These are phyloP conservation scores for Percopsis transmontana DNA, from an alignment of 2,113 vertebrate genomes.

Conservation along the genomic window DNA sequence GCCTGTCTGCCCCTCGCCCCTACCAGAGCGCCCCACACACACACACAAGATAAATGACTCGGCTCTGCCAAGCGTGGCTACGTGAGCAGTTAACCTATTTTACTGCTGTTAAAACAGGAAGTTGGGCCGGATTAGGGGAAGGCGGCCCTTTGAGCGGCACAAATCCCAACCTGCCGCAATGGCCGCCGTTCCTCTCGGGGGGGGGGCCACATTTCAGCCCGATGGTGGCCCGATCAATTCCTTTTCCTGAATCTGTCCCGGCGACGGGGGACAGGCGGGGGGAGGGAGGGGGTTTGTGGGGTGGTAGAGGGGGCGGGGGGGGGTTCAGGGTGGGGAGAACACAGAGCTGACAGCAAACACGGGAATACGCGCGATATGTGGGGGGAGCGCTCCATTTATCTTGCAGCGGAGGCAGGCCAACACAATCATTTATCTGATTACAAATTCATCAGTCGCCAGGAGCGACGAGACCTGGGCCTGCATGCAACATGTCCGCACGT, in stretches of 20 bases:
- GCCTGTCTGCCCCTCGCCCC: conserved; percentile 24
- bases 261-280: background rate
- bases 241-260: conserved; percentile 45
- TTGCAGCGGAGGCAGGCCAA: conserved; percentile 26
- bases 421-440: conserved; percentile 44
- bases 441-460: conserved; percentile 32
- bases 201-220: conserved; percentile 34
- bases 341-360: background rate
- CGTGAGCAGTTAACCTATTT: conserved; percentile 32
- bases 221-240: conserved; percentile 63
- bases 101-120: conserved; percentile 32
- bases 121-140: conserved; percentile 24
- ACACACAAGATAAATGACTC: conserved; percentile 53
- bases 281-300: conserved; percentile 16
- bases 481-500: conserved; percentile 26
- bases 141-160: conserved; percentile 41
- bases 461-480: conserved; percentile 14
- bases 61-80: conserved; percentile 27
- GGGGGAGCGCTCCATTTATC: conserved; percentile 33
- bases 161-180: conserved; percentile 41
- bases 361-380: conserved; percentile 1
- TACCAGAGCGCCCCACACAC: too few relatives aligned
- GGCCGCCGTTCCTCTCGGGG: conserved; percentile 23
- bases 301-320: background rate
- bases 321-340: background rate